A percentile compares a stretch with the other conserved stretches of the same genome.
phyloP scores from a whole-genome alignment of 2,113 vertebrate species.

The Morone chrysops region DNA sequence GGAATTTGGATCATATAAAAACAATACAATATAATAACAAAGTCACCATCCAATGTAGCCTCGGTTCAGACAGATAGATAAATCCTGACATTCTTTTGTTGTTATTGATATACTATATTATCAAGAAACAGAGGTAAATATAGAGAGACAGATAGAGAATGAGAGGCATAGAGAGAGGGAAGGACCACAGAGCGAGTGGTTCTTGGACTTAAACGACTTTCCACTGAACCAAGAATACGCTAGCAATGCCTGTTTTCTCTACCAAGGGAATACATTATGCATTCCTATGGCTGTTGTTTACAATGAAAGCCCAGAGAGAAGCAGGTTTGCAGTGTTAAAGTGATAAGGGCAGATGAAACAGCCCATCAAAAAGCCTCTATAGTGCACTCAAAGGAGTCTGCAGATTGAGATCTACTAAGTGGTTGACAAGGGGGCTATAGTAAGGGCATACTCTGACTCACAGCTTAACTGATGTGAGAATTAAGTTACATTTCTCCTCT shows the following conservation, averaged over 20 bases:
- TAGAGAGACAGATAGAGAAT: neutral
- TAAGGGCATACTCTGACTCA: conserved; percentile 37
- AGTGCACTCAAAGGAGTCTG: conserved; percentile 47
- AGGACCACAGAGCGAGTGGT: neutral
- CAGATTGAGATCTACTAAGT: conserved; percentile 50
- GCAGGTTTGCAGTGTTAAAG: conserved; percentile 21
- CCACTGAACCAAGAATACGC: conserved; percentile 5
- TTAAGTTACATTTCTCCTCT: conserved; percentile 21
- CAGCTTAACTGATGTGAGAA: conserved; percentile 19
- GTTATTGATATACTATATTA: neutral
- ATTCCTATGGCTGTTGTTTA: conserved; percentile 45
- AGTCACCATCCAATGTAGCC: neutral
- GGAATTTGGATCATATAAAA: neutral
- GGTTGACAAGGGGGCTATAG: conserved; percentile 47
- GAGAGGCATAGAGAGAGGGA: neutral
- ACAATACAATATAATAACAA: neutral
- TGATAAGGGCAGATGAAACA: conserved; percentile 42
- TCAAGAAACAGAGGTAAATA: neutral
- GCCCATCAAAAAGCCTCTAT: conserved; percentile 37
- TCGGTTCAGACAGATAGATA: neutral
- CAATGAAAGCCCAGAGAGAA: conserved; percentile 24
- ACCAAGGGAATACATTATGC: conserved; percentile 45
- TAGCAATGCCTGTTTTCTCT: conserved; percentile 29
- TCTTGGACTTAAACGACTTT: conserved; percentile 3
- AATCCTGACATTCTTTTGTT: neutral